Percentiles rank a stretch among this genome's conserved stretches.
Evolutionary conservation across 2,888 invertebrate species (phyloP).

Genomic region (Luperina testacea): DNA sequence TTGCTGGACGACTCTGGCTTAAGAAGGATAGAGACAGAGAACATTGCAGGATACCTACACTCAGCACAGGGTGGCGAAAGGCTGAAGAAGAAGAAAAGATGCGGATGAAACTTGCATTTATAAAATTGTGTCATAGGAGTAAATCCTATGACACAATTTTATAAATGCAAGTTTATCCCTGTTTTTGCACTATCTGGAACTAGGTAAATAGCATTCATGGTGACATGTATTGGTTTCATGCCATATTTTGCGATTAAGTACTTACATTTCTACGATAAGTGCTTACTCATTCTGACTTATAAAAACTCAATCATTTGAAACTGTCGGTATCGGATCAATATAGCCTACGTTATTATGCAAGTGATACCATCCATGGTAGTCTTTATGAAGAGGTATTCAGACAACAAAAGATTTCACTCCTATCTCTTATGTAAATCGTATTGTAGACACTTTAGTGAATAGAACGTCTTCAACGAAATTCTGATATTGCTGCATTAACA

Average conservation of each 20-base stretch:
- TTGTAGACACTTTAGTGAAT: conserved; percentile 75
- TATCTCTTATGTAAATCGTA: conserved; percentile 82
- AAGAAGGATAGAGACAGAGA: too few relatives aligned
- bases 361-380: conserved; percentile 72
- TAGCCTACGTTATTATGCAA: conserved; percentile 74
- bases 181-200: neutral
- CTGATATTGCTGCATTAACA: conserved; percentile 75
- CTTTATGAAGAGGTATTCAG: conserved; percentile 81
- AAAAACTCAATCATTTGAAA: conserved; percentile 57
- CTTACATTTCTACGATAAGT: conserved; percentile 5
- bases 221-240: neutral
- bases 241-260: conserved; percentile 6
- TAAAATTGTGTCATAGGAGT: too few relatives aligned
- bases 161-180: neutral
- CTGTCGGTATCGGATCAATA: conserved; percentile 63
- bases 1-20: too few relatives aligned
- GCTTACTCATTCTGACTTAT: conserved; percentile 31
- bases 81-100: neutral
- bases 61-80: too few relatives aligned
- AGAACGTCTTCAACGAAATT: conserved; percentile 78
- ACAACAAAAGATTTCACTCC: conserved; percentile 85
- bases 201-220: neutral
- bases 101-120: too few relatives aligned
- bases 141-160: neutral
- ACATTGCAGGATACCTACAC: too few relatives aligned